Evolutionary conservation across 2,888 invertebrate species (phyloP).

Genomic region (Tipula unca): DNA sequence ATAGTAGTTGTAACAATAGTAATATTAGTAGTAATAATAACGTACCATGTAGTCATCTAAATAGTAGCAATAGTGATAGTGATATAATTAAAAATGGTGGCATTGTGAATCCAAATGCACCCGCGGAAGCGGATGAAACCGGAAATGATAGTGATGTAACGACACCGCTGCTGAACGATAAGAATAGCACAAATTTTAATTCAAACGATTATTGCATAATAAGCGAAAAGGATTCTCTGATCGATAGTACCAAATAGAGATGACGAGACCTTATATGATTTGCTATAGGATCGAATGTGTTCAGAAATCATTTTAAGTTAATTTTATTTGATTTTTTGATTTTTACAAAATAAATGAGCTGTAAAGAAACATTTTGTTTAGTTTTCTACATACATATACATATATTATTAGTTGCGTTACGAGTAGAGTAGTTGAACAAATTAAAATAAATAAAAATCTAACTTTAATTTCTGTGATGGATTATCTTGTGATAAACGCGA

Average conservation of each 20-base stretch:
- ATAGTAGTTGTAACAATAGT: background rate
- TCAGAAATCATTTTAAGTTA: background rate
- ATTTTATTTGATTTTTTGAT: too few species aligned
- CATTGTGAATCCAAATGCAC: slow-evolving; percentile 19
- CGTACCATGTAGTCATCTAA: background rate
- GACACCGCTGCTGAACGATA: slow-evolving; percentile 26
- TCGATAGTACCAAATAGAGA: slow-evolving; percentile 21
- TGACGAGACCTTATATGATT: too few species aligned
- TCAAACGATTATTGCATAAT: slow-evolving; percentile 26
- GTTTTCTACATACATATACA: too few species aligned
- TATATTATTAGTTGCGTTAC: background rate
- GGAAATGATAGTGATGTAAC: slow-evolving; percentile 24
- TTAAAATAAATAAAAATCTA: too few species aligned
- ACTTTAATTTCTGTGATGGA: slow-evolving; percentile 14
- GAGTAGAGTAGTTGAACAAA: background rate
- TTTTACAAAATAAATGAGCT: background rate
- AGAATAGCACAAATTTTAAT: slow-evolving; percentile 26
- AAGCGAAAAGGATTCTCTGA: slow-evolving; percentile 27
- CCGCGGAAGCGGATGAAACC: slow-evolving; percentile 25
- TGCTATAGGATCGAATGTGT: background rate
- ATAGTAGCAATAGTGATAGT: slow-evolving; percentile 19
- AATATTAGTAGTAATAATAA: background rate
- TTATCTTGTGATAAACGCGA: background rate
- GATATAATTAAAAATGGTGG: slow-evolving; percentile 8
- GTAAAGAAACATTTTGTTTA: background rate